phyloP scores from a whole-genome alignment of 2,888 invertebrate species.

The Hypselothyrea guttata region DNA sequence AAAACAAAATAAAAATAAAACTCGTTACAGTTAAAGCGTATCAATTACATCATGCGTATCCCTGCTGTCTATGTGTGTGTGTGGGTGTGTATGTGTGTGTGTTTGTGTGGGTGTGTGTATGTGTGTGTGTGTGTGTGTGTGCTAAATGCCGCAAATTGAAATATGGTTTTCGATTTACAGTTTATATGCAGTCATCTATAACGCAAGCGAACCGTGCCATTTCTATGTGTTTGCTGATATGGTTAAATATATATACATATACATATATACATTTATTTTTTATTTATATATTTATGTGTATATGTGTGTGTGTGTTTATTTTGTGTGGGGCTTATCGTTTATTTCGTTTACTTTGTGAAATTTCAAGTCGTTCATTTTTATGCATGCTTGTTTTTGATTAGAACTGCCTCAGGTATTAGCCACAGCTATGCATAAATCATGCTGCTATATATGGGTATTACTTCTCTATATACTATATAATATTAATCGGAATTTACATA shows the following conservation, averaged over 20 bases:
- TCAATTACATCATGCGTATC: conserved; percentile 75
- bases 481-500: too few species aligned
- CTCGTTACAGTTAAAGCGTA: conserved; percentile 66
- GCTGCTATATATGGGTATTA: neutral
- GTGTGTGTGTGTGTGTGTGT: conserved; percentile 44
- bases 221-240: conserved; percentile 6
- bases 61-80: conserved; percentile 9
- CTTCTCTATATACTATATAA: too few species aligned
- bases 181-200: conserved; percentile 75
- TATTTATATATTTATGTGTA: conserved; percentile 19
- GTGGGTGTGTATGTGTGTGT: neutral
- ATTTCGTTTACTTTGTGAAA: conserved; percentile 71
- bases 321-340: conserved; percentile 63
- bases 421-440: neutral
- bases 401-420: neutral
- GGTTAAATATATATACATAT: neutral
- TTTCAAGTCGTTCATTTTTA: conserved; percentile 62
- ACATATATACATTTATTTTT: neutral
- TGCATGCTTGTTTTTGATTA: conserved; percentile 23
- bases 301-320: conserved; percentile 20
- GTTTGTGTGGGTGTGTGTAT: conserved; percentile 5
- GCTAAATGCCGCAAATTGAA: conserved; percentile 77
- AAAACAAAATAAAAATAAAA: conserved; percentile 10
- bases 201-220: conserved; percentile 51
- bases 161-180: conserved; percentile 78